phyloP scores from a whole-genome alignment of 1,140 invertebrate genomes.

The Drosophila pandora region DNA sequence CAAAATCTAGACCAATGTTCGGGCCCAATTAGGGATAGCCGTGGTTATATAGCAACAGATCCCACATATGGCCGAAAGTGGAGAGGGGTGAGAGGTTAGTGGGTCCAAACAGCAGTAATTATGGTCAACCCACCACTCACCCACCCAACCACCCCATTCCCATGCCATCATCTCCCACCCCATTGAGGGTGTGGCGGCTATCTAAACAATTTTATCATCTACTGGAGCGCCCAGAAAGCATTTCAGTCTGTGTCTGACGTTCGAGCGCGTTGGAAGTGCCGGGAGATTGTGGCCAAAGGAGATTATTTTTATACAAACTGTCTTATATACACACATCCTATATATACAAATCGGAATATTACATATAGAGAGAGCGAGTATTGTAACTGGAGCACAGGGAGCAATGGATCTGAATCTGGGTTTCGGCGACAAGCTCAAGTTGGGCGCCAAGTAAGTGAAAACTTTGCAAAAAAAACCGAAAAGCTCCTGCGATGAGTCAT shows the following conservation, averaged over 20 bases:
- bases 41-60: constrained; percentile 20
- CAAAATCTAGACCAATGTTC: constrained; percentile 5
- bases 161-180: neutral
- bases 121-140: constrained; percentile 11
- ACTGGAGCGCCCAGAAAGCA: constrained; percentile 39
- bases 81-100: neutral
- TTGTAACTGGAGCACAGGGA: constrained; percentile 3
- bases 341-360: constrained; percentile 11
- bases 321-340: neutral
- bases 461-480: neutral
- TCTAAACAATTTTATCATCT: constrained; percentile 61
- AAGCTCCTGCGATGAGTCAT: constrained; percentile 28
- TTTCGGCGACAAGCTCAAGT: constrained; percentile 54
- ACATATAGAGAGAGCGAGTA: neutral
- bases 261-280: constrained; percentile 61
- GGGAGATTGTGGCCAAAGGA: constrained; percentile 26
- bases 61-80: constrained; percentile 32
- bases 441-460: constrained; percentile 59
- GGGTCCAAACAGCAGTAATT: constrained; percentile 26
- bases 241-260: constrained; percentile 57
- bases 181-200: constrained; percentile 36
- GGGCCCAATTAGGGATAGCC: constrained; percentile 31
- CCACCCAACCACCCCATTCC: neutral
- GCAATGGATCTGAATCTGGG: constrained; percentile 61
- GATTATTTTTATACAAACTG: constrained; percentile 1